Base-by-base conservation (phyloP, 1,140 invertebrate species). In the Dendrolimus punctatus region DNA sequence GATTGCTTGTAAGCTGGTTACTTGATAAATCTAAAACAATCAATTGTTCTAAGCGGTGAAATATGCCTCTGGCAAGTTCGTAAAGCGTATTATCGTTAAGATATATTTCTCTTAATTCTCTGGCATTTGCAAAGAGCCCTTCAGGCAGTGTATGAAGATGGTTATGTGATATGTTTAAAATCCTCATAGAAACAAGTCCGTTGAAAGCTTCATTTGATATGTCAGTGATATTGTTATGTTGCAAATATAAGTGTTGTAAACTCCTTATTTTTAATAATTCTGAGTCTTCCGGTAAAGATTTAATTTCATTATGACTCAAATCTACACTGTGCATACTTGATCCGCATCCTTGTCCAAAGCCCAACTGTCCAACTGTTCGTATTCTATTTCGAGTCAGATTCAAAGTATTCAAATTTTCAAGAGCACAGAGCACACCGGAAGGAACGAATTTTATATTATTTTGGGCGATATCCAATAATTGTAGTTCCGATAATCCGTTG, bases 111-210 rank as follows among this genome's bases (percentile, higher is more conserved):
- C 92, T 88, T 7, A 96, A 82, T 68, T 95, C 93, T 60, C 91
- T 90, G 40, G 91, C 92, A 58, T 92, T 91, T 6, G 91, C 91
- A 71, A 97, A 96, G 39, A 97, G 68, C 1, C 91, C 91, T 63
- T 94, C 92, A 0, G 95, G 95, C 68, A 97, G 70, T 0, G 90
- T 90, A 54, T 91, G 90, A 63, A 98, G 81, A 51, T 91, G 90
- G 73, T 97, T 97, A 73, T 93, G 91, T 47, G 95, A 95, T 76
- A 96, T 89, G 86, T 98, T 96, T 10, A 98, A 89, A 23, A 94
- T 90, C 59, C 92, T 89, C 59, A 97, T 83, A 38, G 92, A 92
- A 6, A 90, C 90, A 37, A 97, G 88, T 5, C 94, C 93, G 39
- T 91, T 89, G 51, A 97, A 89, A 8, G 94, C 91, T 70, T 94